These are phyloP conservation scores for Bradypus variegatus DNA, from an alignment of 2,797 vertebrate species.

Conservation along the genomic window DNA sequence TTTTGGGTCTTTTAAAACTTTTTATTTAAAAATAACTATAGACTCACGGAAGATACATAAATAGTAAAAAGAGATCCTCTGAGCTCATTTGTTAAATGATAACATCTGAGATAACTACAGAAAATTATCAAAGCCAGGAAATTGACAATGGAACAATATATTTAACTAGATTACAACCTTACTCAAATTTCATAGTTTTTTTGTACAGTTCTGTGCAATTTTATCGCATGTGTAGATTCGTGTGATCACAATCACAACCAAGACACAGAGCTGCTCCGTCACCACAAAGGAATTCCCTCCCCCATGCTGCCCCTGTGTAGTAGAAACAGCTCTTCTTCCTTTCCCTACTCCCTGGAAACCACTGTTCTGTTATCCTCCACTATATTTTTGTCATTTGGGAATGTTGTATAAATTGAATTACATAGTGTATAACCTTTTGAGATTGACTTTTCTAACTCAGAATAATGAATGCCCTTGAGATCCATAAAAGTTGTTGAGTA, in stretches of 20 bases:
- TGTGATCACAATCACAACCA: neutral
- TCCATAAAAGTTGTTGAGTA: neutral
- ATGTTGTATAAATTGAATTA: neutral
- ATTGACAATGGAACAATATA: fast-evolving
- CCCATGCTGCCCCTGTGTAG: fast-evolving
- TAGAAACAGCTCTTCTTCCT: neutral
- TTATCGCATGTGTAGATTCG: neutral
- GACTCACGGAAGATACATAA: neutral
- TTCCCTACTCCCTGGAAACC: neutral
- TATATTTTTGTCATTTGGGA: neutral
- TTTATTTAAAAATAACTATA: neutral
- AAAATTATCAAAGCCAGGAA: neutral
- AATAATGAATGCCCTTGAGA: neutral
- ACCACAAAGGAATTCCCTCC: neutral
- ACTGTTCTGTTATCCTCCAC: neutral
- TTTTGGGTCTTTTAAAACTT: neutral
- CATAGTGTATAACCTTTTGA: neutral
- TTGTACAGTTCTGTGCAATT: neutral
- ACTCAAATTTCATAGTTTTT: neutral
- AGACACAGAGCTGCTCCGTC: neutral
- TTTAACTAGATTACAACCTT: too few relatives aligned
- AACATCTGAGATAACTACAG: neutral
- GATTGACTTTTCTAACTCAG: neutral
- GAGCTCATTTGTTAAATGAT: neutral
- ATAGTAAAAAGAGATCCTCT: neutral